Conservation (phyloP, 2,113 vertebrate genomes). For the Oenanthe melanoleuca region DNA sequence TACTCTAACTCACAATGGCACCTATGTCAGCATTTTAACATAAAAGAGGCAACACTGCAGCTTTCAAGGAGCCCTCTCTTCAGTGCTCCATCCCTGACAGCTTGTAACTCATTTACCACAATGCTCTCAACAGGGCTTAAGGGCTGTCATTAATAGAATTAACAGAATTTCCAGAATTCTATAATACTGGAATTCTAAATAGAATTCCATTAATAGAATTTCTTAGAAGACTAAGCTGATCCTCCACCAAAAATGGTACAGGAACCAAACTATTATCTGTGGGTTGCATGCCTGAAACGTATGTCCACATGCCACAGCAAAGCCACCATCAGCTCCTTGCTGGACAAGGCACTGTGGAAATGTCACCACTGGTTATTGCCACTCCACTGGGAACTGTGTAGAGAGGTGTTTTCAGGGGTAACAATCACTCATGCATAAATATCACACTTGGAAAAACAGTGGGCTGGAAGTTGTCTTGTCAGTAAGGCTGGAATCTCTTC, state of each 20-base stretch:
- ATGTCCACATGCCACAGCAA: not conserved
- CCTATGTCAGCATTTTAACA: not conserved
- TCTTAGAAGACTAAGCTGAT: not conserved
- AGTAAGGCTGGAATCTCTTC: not conserved
- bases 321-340: not conserved
- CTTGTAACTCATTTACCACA: not conserved
- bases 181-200: too few relatives aligned
- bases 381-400: not conserved
- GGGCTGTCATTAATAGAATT: not conserved
- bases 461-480: not conserved
- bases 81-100: not conserved
- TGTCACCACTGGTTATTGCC: not conserved
- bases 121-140: not conserved
- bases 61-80: not conserved
- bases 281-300: not conserved
- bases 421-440: not conserved
- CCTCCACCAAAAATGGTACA: rapidly evolving
- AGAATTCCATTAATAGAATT: not conserved
- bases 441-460: not conserved
- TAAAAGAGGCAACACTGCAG: not conserved
- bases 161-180: too few relatives aligned
- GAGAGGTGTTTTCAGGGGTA: not conserved
- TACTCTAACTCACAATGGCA: not conserved
- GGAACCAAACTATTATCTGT: not conserved
- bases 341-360: not conserved